Evolutionary conservation across 1,140 invertebrate species (phyloP), one percentile per base, ranked within the genome.

Genomic region (Philopotamus ludificatus): DNA sequence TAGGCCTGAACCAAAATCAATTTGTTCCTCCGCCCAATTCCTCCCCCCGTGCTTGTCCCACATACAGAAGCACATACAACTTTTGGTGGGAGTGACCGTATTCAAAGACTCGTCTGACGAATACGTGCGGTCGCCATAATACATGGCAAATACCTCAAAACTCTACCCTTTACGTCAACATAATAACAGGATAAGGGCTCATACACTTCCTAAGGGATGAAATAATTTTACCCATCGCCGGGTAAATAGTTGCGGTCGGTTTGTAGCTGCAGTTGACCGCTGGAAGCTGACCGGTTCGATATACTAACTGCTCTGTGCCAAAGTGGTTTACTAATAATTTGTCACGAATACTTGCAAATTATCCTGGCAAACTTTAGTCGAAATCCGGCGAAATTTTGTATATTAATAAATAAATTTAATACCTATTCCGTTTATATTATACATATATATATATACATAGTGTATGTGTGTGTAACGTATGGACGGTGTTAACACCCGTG

Each of bases 161-260:
- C 34, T 42, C 39, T 3, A 57, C 26, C 54, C 54, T 25, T 21
- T 57, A 15, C 54, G 3, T 25, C 16, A 41, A 34, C 39, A 22
- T 57, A 26, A 57, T 34, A 50, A 57, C 26, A 18, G 20, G 21
- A 2, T 22, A 57, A 57, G 34, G 34, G 12, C 34, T 20, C 16
- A 34, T 34, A 34, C 34, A 10, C 15, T 57, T 8, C 15, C 4
- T 16, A 57, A 18, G 54, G 54, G 54, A 57, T 39, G 54, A 39
- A 57, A 57, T 57, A 57, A 57, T 57, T 57, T 57, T 57, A 18
- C 26, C 54, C 54, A 57, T 57, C 54, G 34, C 34, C 16, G 21
- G 21, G 34, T 28, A 57, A 57, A 57, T 57, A 57, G 54, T 28
- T 57, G 54, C 54, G 54, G 54, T 57, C 21, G n/a, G n/a, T 18